A percentile compares a stretch with the other conserved stretches of the same genome.
phyloP scores from a whole-genome alignment of 1,140 invertebrate species.

The Dreissena rostriformis region DNA sequence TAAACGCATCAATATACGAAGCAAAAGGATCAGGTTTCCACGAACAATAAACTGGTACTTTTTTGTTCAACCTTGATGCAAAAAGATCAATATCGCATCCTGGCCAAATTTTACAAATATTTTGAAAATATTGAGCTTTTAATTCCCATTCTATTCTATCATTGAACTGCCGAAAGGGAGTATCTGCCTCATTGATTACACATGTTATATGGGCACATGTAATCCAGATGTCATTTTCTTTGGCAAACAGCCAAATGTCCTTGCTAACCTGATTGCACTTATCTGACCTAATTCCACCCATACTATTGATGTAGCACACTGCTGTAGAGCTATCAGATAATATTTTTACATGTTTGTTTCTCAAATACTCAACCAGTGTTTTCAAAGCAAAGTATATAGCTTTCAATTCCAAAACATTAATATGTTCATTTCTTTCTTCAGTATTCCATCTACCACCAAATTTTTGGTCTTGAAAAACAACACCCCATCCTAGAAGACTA shows the following conservation, averaged over 20 bases:
- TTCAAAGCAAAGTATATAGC: background rate
- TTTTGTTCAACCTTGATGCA: slow-evolving; percentile 22
- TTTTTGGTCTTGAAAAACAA: background rate
- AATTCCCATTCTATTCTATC: slow-evolving; percentile 27
- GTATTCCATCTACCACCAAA: background rate
- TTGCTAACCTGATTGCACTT: background rate
- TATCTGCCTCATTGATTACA: slow-evolving; percentile 28
- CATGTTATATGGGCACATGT: background rate
- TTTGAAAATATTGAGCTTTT: background rate
- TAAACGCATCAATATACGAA: slow-evolving; percentile 13
- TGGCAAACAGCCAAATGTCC: slow-evolving; percentile 14
- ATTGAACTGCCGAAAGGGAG: slow-evolving; percentile 18
- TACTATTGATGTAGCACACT: slow-evolving; percentile 21
- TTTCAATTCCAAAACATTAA: slow-evolving; percentile 5
- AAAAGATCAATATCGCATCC: slow-evolving; percentile 1
- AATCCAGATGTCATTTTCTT: background rate
- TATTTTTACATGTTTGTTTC: slow-evolving; percentile 18
- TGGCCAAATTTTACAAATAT: slow-evolving; percentile 16
- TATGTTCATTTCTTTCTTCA: slow-evolving; percentile 6
- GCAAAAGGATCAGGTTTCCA: slow-evolving; percentile 19
- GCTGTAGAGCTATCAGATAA: background rate
- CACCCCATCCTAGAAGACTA: slow-evolving; percentile 15
- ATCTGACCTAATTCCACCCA: slow-evolving; percentile 6
- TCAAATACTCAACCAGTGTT: background rate
- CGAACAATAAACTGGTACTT: slow-evolving; percentile 11